Evolutionary conservation across 1,140 invertebrate species (phyloP), one percentile per base, ranked within the genome.

Genomic region (Theocolax elegans): DNA sequence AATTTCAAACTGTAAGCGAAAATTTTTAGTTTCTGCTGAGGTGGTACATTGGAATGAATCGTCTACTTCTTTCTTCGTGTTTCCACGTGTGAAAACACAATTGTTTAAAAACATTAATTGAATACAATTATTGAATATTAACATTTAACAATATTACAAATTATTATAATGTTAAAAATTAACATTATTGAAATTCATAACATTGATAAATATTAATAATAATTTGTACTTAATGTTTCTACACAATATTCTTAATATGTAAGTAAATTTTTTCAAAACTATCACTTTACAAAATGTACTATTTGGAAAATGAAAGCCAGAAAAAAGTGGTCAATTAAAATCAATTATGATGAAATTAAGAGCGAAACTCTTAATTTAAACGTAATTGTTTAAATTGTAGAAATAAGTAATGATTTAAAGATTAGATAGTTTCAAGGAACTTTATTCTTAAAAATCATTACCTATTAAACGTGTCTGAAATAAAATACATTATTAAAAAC

Each of bases 271-370:
- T 56, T 19, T 56, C 12, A 1, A 10, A 56, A 56, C 29, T 38
- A 10, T 31, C 9, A 17, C 23, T 23, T 58, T 21, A 58, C 54
- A 58, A 40, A 13, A 13, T 12, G 8, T 27, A 0, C n/a, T 3
- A 10, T 63, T 35, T 49, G 29, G 19, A 63, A 63, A 35, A 15
- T 9, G 15, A 29, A 21, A 31, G 23, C 4, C 49, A 51, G 49
- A 51, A 56, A 56, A 56, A 56, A 56, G 17, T 56, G 3, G 17
- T 19, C 53, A 38, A 56, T 56, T 31, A 7, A 56, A 56, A 38
- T 56, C 10, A 54, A 54, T 54, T 19, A 29, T 23, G 46, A 48
- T 51, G 25, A 51, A 25, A 51, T 25, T 51, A 6, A 27, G 23
- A 51, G 19, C 3, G 27, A 15, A 25, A 25, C 19, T 25, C 23